These are phyloP conservation scores for Drosophila busckii DNA, from an alignment of 1,140 invertebrate genomes.

Conservation along the genomic window DNA sequence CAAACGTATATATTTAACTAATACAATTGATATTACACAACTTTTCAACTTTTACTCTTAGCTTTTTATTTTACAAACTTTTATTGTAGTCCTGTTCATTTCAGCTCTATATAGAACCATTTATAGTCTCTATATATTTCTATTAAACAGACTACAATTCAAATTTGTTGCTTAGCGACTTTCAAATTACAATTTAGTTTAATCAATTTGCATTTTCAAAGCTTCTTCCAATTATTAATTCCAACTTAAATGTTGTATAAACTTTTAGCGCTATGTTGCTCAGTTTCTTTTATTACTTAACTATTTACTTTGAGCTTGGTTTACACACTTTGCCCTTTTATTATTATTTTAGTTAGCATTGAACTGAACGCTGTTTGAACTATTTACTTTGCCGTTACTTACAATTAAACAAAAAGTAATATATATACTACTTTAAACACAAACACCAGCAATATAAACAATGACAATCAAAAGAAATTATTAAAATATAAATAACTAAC, in stretches of 20 bases:
- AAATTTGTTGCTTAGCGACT: not conserved
- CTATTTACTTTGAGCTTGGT: conserved; percentile 6
- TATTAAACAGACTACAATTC: not conserved
- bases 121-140: too few relatives aligned
- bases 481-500: conserved; percentile 19
- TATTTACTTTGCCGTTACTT: conserved; percentile 50
- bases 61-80: too few relatives aligned
- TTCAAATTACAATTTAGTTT: not conserved
- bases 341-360: conserved; percentile 49
- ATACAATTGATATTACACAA: conserved; percentile 3
- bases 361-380: conserved; percentile 60
- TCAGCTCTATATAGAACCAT: too few relatives aligned
- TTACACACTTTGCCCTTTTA: conserved; percentile 18
- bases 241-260: too few relatives aligned
- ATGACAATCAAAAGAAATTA: conserved; percentile 43
- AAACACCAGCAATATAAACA: conserved; percentile 48
- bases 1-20: conserved; percentile 5
- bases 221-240: not conserved
- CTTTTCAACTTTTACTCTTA: conserved; percentile 6
- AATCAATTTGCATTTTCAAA: not conserved
- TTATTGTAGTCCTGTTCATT: too few relatives aligned
- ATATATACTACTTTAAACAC: conserved; percentile 51
- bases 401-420: conserved; percentile 79
- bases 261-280: too few relatives aligned
- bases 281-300: conserved; percentile 19